A percentile compares a stretch with the other conserved stretches of the same genome.
Evolutionary conservation across 2,888 invertebrate species (phyloP).

Genomic region (Heteromurus nitidus): DNA sequence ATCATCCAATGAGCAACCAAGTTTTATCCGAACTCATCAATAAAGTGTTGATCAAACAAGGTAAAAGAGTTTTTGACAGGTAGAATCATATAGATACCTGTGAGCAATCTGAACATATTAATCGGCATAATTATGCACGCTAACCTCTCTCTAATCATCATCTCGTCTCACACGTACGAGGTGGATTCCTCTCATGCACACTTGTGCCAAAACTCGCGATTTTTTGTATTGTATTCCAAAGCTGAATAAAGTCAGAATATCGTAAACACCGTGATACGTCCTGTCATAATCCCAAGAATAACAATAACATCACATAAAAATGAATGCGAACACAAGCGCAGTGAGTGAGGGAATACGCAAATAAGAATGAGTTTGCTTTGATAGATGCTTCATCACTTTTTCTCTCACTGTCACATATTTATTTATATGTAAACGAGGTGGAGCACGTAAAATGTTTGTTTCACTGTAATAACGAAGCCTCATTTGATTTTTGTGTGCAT

Average conservation of each 20-base stretch:
- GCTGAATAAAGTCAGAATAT: neutral
- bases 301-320: neutral
- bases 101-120: neutral
- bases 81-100: neutral
- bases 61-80: neutral
- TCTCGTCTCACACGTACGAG: too few relatives aligned
- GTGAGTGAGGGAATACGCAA: neutral
- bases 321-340: neutral
- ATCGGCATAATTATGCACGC: neutral
- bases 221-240: neutral
- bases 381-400: neutral
- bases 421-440: conserved; percentile 11
- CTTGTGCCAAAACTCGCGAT: neutral
- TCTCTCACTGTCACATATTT: neutral
- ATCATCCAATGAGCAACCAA: neutral
- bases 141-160: neutral
- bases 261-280: conserved; percentile 3
- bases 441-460: neutral
- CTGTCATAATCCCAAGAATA: conserved; percentile 1
- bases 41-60: neutral
- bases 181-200: neutral
- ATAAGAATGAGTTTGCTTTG: neutral
- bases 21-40: conserved; percentile 1
- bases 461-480: neutral
- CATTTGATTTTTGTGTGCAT: neutral